Base-by-base conservation (phyloP, 1,140 invertebrate genomes). In the Danaus melanippus region DNA sequence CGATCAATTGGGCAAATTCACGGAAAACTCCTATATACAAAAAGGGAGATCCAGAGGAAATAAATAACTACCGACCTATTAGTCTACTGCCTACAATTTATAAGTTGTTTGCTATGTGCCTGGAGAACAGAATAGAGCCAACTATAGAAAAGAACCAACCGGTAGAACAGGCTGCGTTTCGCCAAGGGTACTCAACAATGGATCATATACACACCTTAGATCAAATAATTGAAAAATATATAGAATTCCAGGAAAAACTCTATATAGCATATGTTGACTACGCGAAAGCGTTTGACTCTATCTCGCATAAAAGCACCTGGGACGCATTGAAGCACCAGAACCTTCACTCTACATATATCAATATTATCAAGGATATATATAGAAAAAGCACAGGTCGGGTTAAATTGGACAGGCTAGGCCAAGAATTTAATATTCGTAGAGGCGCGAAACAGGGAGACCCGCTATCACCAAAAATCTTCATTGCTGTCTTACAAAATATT, bases 11-110 rank as follows among this genome's bases (percentile, higher is more conserved):
- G 60, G 32, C 43, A 44, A 10, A 51, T 5, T 59, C 64, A 51
- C 32, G 40, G 12, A 66, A 62, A 50, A 60, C 43, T 21, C 57
- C 59, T 2, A 9, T 62, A 17, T 66, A 66, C 12, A 66, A 66
- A 55, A 66, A 66, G 56, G 56, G 60, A 45, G 52, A 58, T 40
- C 55, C 60, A 21, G 4, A 46, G 39, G 59, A 66, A 40, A 56
- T n/a, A n/a, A n/a, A n/a, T n/a, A n/a, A n/a, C n/a, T 62, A 62
- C 42, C 50, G 64, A 50, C 56, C 64, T 2, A 62, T 62, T 41
- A 58, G 56, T 17, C 47, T 62, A 44, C 40, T 57, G 47, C 45
- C 56, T 32, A 53, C 17, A 9, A 8, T 62, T 21, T 66, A 66
- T 42, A 66, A 66, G 52, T 12, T 66, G 32, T 66, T 62, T 39